A percentile compares a stretch with the other conserved stretches of the same genome.
Conservation (phyloP, 2,888 invertebrate species). For the Trilocha varians region DNA sequence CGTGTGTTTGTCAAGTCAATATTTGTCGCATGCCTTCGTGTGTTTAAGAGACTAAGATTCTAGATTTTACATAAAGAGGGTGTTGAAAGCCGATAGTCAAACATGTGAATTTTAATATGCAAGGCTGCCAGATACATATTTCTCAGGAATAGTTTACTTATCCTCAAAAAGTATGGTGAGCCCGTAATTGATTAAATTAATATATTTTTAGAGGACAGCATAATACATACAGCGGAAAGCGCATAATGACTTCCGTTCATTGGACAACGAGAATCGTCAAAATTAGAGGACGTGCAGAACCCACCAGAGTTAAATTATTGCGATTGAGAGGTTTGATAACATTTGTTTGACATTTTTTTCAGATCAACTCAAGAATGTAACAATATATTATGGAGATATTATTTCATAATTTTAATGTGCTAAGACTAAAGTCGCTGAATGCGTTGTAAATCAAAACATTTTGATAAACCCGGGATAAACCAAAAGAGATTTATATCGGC, state of each 20-base stretch:
- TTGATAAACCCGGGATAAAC: slow-evolving; percentile 7
- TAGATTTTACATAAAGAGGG: no score
- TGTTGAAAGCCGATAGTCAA: no score
- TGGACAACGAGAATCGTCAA: slow-evolving; percentile 50
- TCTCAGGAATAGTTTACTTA: slow-evolving; percentile 13
- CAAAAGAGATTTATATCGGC: slow-evolving; percentile 22
- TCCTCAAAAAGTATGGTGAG: slow-evolving; percentile 18
- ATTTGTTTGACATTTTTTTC: slow-evolving; percentile 9
- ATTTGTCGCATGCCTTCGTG: slow-evolving; percentile 51
- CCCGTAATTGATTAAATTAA: slow-evolving; percentile 60
- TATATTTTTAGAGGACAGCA: slow-evolving; percentile 59
- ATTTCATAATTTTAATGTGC: no score
- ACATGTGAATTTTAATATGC: no score
- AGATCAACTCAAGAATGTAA: no score
- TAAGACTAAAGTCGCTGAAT: no score
- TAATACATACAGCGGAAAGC: slow-evolving; percentile 58
- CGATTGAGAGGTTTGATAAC: slow-evolving; percentile 19
- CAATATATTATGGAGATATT: no score
- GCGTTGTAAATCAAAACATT: no score
- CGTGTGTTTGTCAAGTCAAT: slow-evolving; percentile 64
- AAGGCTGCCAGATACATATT: slow-evolving; percentile 23
- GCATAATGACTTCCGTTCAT: slow-evolving; percentile 68
- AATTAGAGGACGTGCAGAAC: slow-evolving; percentile 19
- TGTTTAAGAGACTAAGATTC: slow-evolving; percentile 29
- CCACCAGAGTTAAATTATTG: slow-evolving; percentile 18